Evolutionary conservation across 2,888 invertebrate species (phyloP).

Genomic region (Diarsia rubi): DNA sequence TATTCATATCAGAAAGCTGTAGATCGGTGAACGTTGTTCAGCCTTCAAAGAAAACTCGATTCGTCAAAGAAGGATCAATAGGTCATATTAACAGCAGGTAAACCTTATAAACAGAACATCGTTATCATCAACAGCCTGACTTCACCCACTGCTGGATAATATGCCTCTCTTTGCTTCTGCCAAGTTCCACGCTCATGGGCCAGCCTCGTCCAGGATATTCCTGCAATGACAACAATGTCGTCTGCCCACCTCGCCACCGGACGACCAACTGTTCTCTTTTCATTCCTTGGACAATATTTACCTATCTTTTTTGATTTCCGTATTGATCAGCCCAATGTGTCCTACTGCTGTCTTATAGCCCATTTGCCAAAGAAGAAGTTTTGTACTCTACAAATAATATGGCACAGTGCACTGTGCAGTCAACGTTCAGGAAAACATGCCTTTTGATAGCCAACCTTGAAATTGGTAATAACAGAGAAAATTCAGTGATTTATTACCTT

Average conservation of each 20-base stretch:
- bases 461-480: conserved; percentile 46
- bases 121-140: too few species aligned
- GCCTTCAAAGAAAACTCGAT: not conserved
- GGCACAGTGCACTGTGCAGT: not conserved
- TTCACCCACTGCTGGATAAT: too few species aligned
- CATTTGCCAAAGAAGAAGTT: not conserved
- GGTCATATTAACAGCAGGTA: not conserved
- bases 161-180: too few species aligned
- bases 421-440: conserved; percentile 7
- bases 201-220: too few species aligned
- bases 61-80: not conserved
- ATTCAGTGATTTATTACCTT: conserved; percentile 27
- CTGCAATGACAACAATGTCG: too few species aligned
- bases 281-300: too few species aligned
- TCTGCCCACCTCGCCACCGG: too few species aligned
- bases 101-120: too few species aligned
- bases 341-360: not conserved
- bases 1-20: not conserved
- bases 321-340: not conserved
- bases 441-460: conserved; percentile 35
- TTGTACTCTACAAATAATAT: not conserved
- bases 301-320: not conserved
- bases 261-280: too few species aligned
- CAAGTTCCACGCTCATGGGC: too few species aligned
- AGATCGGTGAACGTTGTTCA: not conserved